A percentile compares a stretch with the other conserved stretches of the same genome.
Evolutionary conservation across 2,797 vertebrate species (phyloP).

Genomic region (Betta splendens): DNA sequence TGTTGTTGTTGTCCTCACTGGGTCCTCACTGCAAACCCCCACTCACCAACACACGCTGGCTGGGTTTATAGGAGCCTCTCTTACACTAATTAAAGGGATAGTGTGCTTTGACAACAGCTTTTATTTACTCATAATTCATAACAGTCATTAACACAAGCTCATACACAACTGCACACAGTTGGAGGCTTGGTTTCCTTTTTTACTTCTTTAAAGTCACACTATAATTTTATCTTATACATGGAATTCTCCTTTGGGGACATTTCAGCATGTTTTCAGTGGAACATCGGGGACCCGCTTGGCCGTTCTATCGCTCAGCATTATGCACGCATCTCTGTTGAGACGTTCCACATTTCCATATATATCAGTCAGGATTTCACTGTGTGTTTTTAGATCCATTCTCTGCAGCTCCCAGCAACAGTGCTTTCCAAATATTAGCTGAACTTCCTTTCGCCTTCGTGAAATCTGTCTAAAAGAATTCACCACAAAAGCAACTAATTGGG

Average conservation of each 20-base stretch:
- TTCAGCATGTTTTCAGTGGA: not conserved
- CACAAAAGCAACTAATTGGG: conserved; percentile 25
- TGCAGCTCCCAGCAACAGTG: not conserved
- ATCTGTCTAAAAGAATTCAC: conserved; percentile 7
- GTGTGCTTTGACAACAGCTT: too few relatives aligned
- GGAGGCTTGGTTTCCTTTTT: too few relatives aligned
- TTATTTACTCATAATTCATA: too few relatives aligned
- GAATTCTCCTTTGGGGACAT: not conserved
- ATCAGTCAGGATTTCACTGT: not conserved
- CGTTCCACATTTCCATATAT: not conserved
- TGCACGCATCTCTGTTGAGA: not conserved
- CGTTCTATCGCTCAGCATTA: not conserved
- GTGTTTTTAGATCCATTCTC: not conserved
- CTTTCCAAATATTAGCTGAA: conserved; percentile 5
- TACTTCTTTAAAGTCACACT: not conserved
- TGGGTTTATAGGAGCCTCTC: too few relatives aligned
- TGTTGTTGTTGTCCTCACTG: too few relatives aligned
- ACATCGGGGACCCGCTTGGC: not conserved
- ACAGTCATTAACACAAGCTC: too few relatives aligned
- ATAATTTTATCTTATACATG: not conserved
- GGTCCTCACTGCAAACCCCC: too few relatives aligned
- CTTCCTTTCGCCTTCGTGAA: not conserved
- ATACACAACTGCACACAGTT: too few relatives aligned
- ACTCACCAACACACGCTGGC: too few relatives aligned
- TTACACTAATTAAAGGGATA: too few relatives aligned